These are phyloP conservation scores for Saccopteryx bilineata DNA, from an alignment of 2,113 vertebrate genomes.

Conservation along the genomic window DNA sequence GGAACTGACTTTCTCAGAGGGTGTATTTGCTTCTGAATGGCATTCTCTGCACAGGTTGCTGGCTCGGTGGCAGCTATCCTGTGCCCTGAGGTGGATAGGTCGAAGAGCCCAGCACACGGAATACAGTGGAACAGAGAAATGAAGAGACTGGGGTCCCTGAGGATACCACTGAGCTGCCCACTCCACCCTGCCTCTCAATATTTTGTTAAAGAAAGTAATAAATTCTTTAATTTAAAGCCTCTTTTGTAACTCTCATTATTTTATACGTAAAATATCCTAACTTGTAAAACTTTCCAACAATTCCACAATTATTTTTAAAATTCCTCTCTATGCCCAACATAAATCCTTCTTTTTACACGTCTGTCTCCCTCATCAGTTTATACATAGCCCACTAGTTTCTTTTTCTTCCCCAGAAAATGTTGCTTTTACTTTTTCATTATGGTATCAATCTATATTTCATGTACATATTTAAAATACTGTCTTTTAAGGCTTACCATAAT, in stretches of 20 bases:
- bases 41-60: not conserved
- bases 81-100: not conserved
- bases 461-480: not conserved
- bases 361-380: not conserved
- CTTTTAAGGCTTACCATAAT: not conserved
- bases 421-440: slow-evolving; percentile 16
- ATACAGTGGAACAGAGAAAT: not conserved
- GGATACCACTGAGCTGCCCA: accelerated
- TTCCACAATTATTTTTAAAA: not conserved
- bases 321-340: not conserved
- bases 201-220: not conserved
- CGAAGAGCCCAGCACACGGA: not conserved
- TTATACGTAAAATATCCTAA: slow-evolving; percentile 18
- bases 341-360: not conserved
- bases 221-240: not conserved
- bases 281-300: not conserved
- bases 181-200: not conserved
- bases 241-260: not conserved
- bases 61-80: not conserved
- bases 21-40: not conserved
- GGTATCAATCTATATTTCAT: not conserved
- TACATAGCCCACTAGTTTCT: not conserved
- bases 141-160: not conserved
- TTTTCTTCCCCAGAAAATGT: not conserved
- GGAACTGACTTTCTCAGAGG: not conserved